Base-by-base conservation (phyloP, 1,140 invertebrate genomes). In the Heliconius eleuchia region DNA sequence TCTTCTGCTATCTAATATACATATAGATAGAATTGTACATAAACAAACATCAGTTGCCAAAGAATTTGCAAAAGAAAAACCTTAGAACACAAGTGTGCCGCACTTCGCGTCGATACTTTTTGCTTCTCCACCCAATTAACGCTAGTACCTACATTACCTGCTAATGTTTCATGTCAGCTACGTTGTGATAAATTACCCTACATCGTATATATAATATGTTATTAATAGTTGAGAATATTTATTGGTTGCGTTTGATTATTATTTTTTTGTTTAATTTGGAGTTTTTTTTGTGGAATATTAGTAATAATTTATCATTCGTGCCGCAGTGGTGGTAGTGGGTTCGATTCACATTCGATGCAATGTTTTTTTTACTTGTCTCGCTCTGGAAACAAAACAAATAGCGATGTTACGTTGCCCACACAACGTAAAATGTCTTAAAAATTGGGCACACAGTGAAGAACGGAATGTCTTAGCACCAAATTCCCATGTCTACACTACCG, bases 111-210 rank as follows among this genome's bases (percentile, higher is more conserved):
- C 7, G 19, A 66, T 27, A 72, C 39, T 73, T 73, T 73, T 78
- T 78, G 57, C 73, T 66, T 73, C 42, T 57, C n/a, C 34, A 66
- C 74, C 74, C 55, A 80, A 80, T 80, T 80, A 80, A 16, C 74
- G 57, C 30, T 74, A 4, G 46, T 52, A 66, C 74, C 74, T 75
- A 70, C 72, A 85, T 86, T 79, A 86, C 84, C 84, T 82, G 84
- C 77, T 81, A 83, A 82, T 85, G 80, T 46, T 82, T 84, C 81
- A 84, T 76, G 85, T 80, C 74, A 55, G 73, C 60, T 2, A 13
- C 60, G 23, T 27, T 30, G 23, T 66, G 19, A 66, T 66, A 30
- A 27, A 66, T 66, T 27, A 16, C 60, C 19, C 3, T 1, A 27
- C n/a, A 30, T 66, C 60, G 0, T 27, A 27, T 66, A 16, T 19